A percentile compares a stretch with the other conserved stretches of the same genome.
phyloP scores from a whole-genome alignment of 2,797 vertebrate genomes.

The Pseudochirops corinnae region DNA sequence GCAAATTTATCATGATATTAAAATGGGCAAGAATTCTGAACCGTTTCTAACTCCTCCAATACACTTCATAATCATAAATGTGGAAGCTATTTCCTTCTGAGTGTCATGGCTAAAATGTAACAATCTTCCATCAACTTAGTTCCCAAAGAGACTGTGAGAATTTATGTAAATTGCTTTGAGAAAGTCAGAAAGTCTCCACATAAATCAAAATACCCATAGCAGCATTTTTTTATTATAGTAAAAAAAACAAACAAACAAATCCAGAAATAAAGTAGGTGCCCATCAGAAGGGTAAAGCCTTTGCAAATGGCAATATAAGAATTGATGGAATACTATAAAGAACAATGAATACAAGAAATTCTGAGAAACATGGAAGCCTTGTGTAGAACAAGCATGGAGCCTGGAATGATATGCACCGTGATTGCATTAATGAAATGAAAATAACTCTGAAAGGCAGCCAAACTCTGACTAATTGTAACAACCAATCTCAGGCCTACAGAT shows the following conservation, averaged over 20 bases:
- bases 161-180: conserved; percentile 47
- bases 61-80: neutral
- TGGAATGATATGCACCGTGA: neutral
- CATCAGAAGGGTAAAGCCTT: neutral
- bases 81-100: conserved; percentile 4
- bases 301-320: neutral
- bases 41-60: conserved; percentile 28
- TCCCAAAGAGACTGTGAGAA: conserved; percentile 14
- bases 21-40: neutral
- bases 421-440: neutral
- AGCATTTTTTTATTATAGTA: neutral
- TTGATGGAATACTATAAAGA: neutral
- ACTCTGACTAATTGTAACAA: neutral
- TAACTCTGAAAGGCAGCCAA: neutral
- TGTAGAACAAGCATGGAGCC: neutral
- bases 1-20: conserved; percentile 39
- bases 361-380: neutral
- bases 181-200: neutral
- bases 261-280: neutral
- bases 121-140: conserved; percentile 6
- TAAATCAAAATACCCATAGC: neutral
- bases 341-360: neutral
- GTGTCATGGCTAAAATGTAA: conserved; percentile 22
- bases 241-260: neutral
- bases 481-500: neutral